Conservation (phyloP, 2,113 vertebrate species). For the Ailurus styani region DNA sequence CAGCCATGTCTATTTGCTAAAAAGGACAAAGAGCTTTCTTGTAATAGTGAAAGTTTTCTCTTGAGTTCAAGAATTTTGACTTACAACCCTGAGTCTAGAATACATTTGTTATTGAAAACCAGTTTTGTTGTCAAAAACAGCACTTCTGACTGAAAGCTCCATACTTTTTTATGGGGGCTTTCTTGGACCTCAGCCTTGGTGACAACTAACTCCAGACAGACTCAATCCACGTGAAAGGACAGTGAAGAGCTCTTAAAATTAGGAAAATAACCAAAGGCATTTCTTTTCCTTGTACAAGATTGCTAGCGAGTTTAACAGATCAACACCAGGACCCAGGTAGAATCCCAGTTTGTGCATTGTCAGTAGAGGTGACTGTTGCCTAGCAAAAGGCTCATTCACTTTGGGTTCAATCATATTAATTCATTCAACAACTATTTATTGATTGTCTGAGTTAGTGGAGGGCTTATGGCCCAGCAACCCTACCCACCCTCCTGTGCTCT, state of each 20-base stretch:
- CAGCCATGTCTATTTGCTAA: background rate
- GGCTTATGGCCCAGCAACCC: background rate
- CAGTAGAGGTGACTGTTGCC: background rate
- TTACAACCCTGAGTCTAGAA: background rate
- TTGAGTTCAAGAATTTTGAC: background rate
- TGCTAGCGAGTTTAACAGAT: background rate
- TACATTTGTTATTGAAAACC: background rate
- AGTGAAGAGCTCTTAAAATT: background rate
- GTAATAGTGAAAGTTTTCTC: background rate
- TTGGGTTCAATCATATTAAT: background rate
- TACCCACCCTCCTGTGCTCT: too few species aligned
- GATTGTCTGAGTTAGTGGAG: background rate
- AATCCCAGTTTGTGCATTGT: background rate
- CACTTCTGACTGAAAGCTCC: background rate
- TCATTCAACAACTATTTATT: background rate
- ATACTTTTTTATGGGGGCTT: background rate
- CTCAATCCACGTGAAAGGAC: background rate
- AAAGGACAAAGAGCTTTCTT: background rate
- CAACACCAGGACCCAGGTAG: background rate
- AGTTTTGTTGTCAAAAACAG: background rate
- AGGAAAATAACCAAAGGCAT: background rate
- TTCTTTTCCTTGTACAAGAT: background rate
- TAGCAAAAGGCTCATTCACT: background rate
- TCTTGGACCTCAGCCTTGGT: background rate
- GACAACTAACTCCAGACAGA: background rate